These are phyloP conservation scores for Esox niger DNA, from an alignment of 2,113 vertebrate species.

Conservation along the genomic window DNA sequence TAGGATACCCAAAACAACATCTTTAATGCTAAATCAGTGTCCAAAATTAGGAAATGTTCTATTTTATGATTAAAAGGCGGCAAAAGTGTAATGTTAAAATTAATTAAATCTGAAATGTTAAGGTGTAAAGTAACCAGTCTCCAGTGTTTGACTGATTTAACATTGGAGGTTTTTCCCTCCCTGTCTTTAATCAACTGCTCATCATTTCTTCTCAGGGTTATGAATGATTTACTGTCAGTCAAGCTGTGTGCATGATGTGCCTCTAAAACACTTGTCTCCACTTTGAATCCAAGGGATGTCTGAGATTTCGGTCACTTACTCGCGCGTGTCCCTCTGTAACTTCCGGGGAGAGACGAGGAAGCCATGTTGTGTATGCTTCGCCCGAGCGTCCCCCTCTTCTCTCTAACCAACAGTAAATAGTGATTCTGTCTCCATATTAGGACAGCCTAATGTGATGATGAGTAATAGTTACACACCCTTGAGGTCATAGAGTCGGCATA, in stretches of 20 bases:
- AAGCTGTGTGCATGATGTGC: constrained; percentile 40
- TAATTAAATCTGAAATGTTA: constrained; percentile 14
- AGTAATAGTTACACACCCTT: too few species aligned
- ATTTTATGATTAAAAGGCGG: too few species aligned
- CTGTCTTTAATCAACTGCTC: constrained; percentile 62
- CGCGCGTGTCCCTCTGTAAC: not conserved
- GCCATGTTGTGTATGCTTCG: too few species aligned
- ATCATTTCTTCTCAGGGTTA: constrained; percentile 50
- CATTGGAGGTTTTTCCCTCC: constrained; percentile 27
- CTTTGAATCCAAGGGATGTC: not conserved
- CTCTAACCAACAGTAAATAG: too few species aligned
- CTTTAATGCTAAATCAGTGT: too few species aligned
- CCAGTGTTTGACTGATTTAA: constrained; percentile 49
- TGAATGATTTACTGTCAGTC: constrained; percentile 64
- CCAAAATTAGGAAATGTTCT: too few species aligned
- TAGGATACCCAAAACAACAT: too few species aligned
- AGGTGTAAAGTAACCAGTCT: constrained; percentile 46
- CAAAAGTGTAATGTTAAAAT: not conserved
- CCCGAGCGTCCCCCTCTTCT: too few species aligned
- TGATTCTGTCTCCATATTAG: too few species aligned
- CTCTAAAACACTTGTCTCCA: constrained; percentile 53
- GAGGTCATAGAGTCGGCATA: too few species aligned
- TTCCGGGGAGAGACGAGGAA: too few species aligned
- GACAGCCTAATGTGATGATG: too few species aligned
- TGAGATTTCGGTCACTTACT: not conserved